Percentiles rank a stretch among this genome's conserved stretches.
phyloP scores from a whole-genome alignment of 2,113 vertebrate species.

The Hippocampus zosterae region DNA sequence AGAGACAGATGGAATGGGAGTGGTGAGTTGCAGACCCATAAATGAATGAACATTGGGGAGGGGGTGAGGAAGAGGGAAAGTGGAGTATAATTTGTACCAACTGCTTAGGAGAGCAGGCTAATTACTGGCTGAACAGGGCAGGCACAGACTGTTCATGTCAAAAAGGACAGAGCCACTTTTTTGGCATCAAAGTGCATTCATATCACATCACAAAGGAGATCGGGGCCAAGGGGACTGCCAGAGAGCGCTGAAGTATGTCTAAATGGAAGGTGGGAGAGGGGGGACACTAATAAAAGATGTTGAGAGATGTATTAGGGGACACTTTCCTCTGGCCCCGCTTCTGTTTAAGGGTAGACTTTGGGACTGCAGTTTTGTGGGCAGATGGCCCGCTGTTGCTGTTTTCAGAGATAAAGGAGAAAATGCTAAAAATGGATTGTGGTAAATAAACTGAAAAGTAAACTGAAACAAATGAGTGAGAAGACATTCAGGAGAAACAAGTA shows the following conservation, averaged over 20 bases:
- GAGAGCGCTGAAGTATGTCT: constrained; percentile 35
- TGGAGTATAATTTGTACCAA: constrained; percentile 89
- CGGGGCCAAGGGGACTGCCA: constrained; percentile 34
- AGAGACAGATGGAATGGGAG: constrained; percentile 18
- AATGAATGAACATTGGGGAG: constrained; percentile 34
- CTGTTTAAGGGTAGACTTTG: constrained; percentile 78
- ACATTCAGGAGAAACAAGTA: constrained; percentile 50
- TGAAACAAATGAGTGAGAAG: constrained; percentile 66
- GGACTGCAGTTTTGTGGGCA: constrained; percentile 54
- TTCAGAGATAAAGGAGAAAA: constrained; percentile 20
- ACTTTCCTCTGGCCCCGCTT: constrained; percentile 78
- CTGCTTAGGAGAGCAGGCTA: constrained; percentile 95
- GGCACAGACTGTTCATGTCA: constrained; percentile 97
- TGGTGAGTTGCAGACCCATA: constrained; percentile 19
- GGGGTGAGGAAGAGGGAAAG: constrained; percentile 56
- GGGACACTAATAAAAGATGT: constrained; percentile 82
- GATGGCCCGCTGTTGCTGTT: constrained; percentile 22
- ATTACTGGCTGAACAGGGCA: constrained; percentile 99
- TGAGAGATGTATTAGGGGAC: constrained; percentile 85
- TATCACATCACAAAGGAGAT: constrained; percentile 90
- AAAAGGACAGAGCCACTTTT: constrained; percentile 96
- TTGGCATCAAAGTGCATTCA: constrained; percentile 99
- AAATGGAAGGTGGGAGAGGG: constrained; percentile 61
- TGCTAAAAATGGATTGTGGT: constrained; percentile 23
- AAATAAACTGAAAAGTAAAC: constrained; percentile 1